Conservation (phyloP, 2,113 vertebrate genomes). For the Macrotis lagotis region DNA sequence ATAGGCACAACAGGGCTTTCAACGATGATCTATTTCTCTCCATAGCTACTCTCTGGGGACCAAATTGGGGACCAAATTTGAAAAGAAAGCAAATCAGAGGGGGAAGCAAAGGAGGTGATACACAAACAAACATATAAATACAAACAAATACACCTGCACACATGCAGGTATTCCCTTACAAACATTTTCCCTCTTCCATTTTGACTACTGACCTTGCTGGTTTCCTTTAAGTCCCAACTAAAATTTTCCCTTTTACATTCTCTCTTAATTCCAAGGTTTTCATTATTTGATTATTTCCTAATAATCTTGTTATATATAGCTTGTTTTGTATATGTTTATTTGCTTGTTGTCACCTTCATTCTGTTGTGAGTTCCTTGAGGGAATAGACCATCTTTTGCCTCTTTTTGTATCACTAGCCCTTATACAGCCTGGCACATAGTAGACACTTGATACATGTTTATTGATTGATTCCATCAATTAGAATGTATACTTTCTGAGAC, state of each 20-base stretch:
- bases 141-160: background rate
- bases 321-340: background rate
- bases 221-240: background rate
- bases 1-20: background rate
- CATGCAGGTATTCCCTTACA: accelerated
- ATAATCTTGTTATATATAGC: background rate
- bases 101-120: background rate
- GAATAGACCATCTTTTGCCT: background rate
- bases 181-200: background rate
- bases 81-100: background rate
- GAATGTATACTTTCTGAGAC: background rate
- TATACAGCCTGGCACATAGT: background rate
- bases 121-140: background rate
- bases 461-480: background rate
- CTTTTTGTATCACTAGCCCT: background rate
- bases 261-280: background rate
- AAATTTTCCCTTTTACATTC: background rate
- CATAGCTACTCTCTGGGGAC: background rate
- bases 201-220: background rate
- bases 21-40: background rate
- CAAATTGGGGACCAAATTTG: background rate
- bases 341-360: background rate
- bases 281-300: background rate
- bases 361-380: background rate
- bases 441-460: background rate